Percentiles rank a stretch among this genome's conserved stretches.
These are phyloP conservation scores for Darevskia nairensis DNA, from an alignment of 2,797 vertebrate genomes.

Conservation along the genomic window DNA sequence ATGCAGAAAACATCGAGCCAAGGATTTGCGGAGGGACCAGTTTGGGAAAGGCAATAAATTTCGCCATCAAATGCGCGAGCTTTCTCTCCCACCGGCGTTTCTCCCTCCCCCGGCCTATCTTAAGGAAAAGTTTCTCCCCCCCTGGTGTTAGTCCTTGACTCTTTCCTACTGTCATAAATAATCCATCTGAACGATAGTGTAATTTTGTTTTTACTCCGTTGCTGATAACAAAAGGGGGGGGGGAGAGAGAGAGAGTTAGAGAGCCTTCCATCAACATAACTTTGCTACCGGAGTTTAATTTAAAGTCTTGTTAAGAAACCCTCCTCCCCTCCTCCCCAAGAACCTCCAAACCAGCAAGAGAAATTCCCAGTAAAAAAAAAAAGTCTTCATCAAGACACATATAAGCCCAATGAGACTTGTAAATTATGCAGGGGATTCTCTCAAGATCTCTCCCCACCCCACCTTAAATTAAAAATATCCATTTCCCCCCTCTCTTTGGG, in stretches of 20 bases:
- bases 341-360: slow-evolving; percentile 57
- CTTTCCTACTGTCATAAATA: slow-evolving; percentile 72
- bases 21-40: slow-evolving; percentile 60
- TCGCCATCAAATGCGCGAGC: slow-evolving; percentile 62
- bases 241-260: slow-evolving; percentile 8
- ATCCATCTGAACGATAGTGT: slow-evolving; percentile 54
- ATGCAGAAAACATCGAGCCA: slow-evolving; percentile 74
- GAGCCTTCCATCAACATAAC: slow-evolving; percentile 64
- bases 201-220: slow-evolving; percentile 36
- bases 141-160: slow-evolving; percentile 7
- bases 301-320: slow-evolving; percentile 75
- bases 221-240: background rate
- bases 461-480: slow-evolving; percentile 63
- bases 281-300: slow-evolving; percentile 69
- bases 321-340: slow-evolving; percentile 46
- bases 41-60: slow-evolving; percentile 66
- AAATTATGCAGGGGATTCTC: slow-evolving; percentile 79
- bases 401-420: slow-evolving; percentile 78
- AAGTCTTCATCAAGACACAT: slow-evolving; percentile 76
- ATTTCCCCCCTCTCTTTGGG: slow-evolving; percentile 63
- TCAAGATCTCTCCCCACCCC: slow-evolving; percentile 59
- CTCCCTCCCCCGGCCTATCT: background rate
- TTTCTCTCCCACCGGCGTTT: too few relatives aligned
- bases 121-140: slow-evolving; percentile 38
- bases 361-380: slow-evolving; percentile 78